Evolutionary conservation across 2,113 vertebrate genomes (phyloP).

Genomic region (Daubentonia madagascariensis): DNA sequence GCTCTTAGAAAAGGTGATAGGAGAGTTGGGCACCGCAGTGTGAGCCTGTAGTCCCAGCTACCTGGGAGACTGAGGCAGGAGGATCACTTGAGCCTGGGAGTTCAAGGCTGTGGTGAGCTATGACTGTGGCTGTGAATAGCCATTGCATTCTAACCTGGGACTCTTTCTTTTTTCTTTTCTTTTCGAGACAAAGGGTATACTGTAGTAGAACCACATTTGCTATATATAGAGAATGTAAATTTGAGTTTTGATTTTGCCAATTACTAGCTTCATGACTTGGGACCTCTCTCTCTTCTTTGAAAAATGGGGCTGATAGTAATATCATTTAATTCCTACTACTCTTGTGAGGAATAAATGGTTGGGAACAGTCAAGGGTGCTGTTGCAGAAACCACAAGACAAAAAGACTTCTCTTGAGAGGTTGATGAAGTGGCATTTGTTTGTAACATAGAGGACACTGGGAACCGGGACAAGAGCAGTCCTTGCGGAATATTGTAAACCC

Average conservation of each 20-base stretch:
- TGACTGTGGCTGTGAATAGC: too few relatives aligned
- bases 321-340: background rate
- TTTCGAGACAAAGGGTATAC: too few relatives aligned
- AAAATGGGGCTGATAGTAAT: background rate
- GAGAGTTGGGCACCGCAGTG: too few relatives aligned
- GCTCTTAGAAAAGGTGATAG: background rate
- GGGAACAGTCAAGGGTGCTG: background rate
- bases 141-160: too few relatives aligned
- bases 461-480: background rate
- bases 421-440: background rate
- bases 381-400: background rate
- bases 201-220: background rate
- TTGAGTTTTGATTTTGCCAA: background rate
- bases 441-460: background rate
- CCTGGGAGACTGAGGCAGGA: too few relatives aligned
- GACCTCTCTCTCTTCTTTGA: constrained; percentile 1
- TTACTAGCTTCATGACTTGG: background rate
- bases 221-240: background rate
- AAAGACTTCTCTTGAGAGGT: background rate
- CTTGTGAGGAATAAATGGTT: background rate
- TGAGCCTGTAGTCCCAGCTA: too few relatives aligned
- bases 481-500: background rate
- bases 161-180: too few relatives aligned
- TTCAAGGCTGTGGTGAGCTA: too few relatives aligned
- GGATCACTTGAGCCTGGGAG: too few relatives aligned